These are phyloP conservation scores for Cotesia congregata DNA, from an alignment of 2,888 invertebrate species.

Conservation along the genomic window DNA sequence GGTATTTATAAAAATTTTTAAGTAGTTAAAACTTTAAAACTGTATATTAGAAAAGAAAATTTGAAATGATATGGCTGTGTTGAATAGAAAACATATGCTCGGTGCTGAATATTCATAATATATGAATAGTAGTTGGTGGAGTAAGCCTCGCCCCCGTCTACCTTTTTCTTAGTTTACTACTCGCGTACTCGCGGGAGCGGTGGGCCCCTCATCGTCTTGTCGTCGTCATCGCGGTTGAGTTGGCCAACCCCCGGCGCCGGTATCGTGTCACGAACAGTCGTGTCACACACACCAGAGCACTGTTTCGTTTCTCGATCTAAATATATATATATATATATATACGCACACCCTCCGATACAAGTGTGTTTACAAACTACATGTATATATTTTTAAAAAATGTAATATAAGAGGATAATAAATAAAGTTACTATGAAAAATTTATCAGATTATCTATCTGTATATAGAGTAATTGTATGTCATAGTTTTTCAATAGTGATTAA, in stretches of 20 bases:
- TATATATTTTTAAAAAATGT: not conserved
- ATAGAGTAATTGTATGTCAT: not conserved
- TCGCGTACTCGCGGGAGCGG: not conserved
- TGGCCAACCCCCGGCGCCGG: slow-evolving; percentile 24
- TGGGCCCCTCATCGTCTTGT: slow-evolving; percentile 14
- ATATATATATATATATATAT: not conserved
- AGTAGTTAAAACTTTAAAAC: no score
- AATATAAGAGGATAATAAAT: not conserved
- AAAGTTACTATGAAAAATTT: not conserved
- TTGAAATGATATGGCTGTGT: not conserved
- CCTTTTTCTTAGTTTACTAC: slow-evolving; percentile 36
- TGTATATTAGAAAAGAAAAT: no score
- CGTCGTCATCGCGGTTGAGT: slow-evolving; percentile 18
- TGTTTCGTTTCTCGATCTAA: not conserved
- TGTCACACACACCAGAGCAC: slow-evolving; percentile 15
- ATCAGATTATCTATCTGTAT: not conserved
- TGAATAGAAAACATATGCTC: not conserved
- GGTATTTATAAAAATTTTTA: no score
- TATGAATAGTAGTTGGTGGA: slow-evolving; percentile 5
- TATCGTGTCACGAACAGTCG: slow-evolving; percentile 42
- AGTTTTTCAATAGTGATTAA: not conserved
- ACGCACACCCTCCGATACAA: no score
- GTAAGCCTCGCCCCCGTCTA: slow-evolving; percentile 16
- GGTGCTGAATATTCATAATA: not conserved
- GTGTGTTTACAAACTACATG: not conserved